Conservation (phyloP, 1,140 invertebrate species). For the Triops longicaudatus region DNA sequence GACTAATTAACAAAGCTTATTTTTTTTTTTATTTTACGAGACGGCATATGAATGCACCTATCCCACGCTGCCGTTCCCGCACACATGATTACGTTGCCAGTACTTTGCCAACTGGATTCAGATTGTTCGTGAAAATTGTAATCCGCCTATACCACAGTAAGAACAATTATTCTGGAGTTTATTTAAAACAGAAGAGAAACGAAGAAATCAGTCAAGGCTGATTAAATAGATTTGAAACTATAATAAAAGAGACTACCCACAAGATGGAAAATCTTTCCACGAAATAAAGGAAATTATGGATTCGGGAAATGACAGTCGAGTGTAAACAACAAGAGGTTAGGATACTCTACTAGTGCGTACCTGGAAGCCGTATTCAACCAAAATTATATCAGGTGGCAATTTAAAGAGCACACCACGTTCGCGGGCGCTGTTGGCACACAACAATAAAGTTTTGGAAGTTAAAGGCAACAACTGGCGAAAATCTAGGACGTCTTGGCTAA, state of each 20-base stretch:
- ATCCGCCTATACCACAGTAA: slow-evolving; percentile 46
- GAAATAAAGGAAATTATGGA: too few relatives aligned
- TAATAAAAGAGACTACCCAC: too few relatives aligned
- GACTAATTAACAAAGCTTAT: slow-evolving; percentile 38
- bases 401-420: slow-evolving; percentile 38
- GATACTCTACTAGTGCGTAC: slow-evolving; percentile 35
- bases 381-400: slow-evolving; percentile 50
- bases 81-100: slow-evolving; percentile 50
- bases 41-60: slow-evolving; percentile 36
- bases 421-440: slow-evolving; percentile 49
- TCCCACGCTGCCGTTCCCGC: slow-evolving; percentile 59
- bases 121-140: slow-evolving; percentile 55
- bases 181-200: too few relatives aligned
- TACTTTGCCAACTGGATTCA: slow-evolving; percentile 45
- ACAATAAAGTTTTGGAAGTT: slow-evolving; percentile 45
- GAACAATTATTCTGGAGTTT: slow-evolving; percentile 15
- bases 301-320: too few relatives aligned
- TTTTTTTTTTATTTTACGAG: background rate
- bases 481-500: slow-evolving; percentile 42
- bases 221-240: too few relatives aligned
- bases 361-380: slow-evolving; percentile 56
- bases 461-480: slow-evolving; percentile 47
- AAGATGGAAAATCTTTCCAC: too few relatives aligned
- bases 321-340: too few relatives aligned
- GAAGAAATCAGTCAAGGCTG: too few relatives aligned